Evolutionary conservation across 1,140 invertebrate genomes (phyloP).

Genomic region (Calephelis nemesis): DNA sequence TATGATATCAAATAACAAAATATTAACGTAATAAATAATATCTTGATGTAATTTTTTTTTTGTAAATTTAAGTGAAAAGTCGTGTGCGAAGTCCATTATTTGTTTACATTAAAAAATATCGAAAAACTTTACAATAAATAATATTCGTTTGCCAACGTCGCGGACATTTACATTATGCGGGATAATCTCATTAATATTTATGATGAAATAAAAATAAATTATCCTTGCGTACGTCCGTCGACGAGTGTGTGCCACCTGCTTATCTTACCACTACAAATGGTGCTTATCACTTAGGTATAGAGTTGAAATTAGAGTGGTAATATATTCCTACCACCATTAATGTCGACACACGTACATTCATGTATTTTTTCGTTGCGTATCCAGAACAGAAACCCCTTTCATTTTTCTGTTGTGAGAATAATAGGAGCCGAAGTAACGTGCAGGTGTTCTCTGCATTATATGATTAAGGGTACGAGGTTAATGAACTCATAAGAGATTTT

Average conservation of each 20-base stretch:
- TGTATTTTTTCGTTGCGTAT: constrained; percentile 39
- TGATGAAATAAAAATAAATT: constrained; percentile 66
- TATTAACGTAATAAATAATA: too few relatives aligned
- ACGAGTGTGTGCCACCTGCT: constrained; percentile 37
- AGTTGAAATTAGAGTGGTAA: constrained; percentile 9
- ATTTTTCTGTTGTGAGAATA: constrained; percentile 42
- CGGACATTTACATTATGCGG: constrained; percentile 62
- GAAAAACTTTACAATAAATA: constrained; percentile 56
- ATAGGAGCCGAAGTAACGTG: constrained; percentile 36
- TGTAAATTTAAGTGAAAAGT: constrained; percentile 7
- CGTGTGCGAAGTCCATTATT: constrained; percentile 11
- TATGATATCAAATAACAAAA: too few relatives aligned
- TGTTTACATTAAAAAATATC: constrained; percentile 42
- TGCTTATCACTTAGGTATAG: constrained; percentile 21
- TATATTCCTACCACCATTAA: constrained; percentile 20
- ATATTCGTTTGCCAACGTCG: constrained; percentile 58
- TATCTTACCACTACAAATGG: constrained; percentile 18
- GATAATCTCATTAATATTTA: constrained; percentile 69
- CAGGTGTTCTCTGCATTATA: constrained; percentile 41
- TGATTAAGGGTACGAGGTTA: constrained; percentile 36
- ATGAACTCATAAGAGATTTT: constrained; percentile 25
- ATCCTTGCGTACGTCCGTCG: constrained; percentile 45
- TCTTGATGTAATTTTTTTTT: background rate
- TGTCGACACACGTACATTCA: constrained; percentile 34
- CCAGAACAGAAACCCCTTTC: constrained; percentile 38